Evolutionary conservation across 2,888 invertebrate species (phyloP), one percentile per base, ranked within the genome.

Genomic region (Rhagium mordax): DNA sequence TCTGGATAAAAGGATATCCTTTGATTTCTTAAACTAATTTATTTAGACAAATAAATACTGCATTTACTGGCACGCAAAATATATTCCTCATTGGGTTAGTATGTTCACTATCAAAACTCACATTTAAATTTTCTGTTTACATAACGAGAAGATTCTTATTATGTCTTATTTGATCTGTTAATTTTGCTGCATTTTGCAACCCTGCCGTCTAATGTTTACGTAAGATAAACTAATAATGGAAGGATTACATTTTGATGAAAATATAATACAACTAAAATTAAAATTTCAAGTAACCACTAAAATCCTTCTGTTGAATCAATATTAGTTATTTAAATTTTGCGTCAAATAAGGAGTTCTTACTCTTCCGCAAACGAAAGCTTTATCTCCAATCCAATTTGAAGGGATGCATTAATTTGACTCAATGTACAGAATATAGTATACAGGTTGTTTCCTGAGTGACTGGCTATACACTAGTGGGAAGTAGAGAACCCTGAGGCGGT

Each of bases 251-350:
- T 57, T 83, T 84, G 82, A 84, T 84, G 81, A 83, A 83, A 84
- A 81, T 82, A 81, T 82, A 83, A 83, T 82, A 82, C 77, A 83
- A 83, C 78, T 81, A 80, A 78, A 69, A 71, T 75, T 55, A 65
- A 64, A 69, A 71, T 65, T 72, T 76, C 57, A 72, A 66, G 64
- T 66, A 65, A 65, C 47, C 21, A 29, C 48, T 65, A 49, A 64
- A 62, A 70, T 67, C 41, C 15, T 66, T 66, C 41, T 48, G 59
- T 55, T 55, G 21, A 55, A 27, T 67, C 64, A 64, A 64, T 27
- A 64, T 64, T 51, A 51, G 51, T 24, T 24, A 16, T 51, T 15
- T 29, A 51, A 49, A 21, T 21, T 20, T 59, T 15, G 59, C 10
- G n/a, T 5, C 41, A 41, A 41, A 41, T 41, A 41, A 41, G 41